Evolutionary conservation across 2,113 vertebrate genomes (phyloP).

Genomic region (Plectropomus leopardus): DNA sequence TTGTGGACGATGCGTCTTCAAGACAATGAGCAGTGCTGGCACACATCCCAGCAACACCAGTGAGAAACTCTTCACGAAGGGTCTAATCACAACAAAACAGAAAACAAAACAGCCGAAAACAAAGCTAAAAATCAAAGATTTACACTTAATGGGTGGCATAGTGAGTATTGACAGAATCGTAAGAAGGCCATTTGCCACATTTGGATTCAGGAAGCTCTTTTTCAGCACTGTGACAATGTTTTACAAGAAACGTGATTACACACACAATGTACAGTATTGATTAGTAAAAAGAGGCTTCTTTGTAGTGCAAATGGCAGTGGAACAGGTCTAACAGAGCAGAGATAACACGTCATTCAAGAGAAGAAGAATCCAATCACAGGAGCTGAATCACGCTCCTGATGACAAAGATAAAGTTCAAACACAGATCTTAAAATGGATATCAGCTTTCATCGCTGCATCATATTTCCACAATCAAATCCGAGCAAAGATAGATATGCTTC

Average conservation of each 20-base stretch:
- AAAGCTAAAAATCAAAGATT: slow-evolving; percentile 22
- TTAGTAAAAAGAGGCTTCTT: slow-evolving; percentile 33
- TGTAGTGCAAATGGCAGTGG: slow-evolving; percentile 45
- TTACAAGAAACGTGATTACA: slow-evolving; percentile 37
- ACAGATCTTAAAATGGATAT: slow-evolving; percentile 48
- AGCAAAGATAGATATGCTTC: slow-evolving; percentile 52
- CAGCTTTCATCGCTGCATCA: slow-evolving; percentile 51
- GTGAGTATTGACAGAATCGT: slow-evolving; percentile 29
- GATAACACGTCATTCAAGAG: slow-evolving; percentile 34
- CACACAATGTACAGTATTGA: slow-evolving; percentile 54
- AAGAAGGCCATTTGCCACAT: slow-evolving; percentile 31
- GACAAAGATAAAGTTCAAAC: slow-evolving; percentile 59
- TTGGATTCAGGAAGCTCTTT: slow-evolving; percentile 26
- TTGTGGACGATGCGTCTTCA: slow-evolving; percentile 42
- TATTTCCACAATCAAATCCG: slow-evolving; percentile 48
- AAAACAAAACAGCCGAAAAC: slow-evolving; percentile 3
- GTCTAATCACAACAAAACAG: slow-evolving; percentile 8
- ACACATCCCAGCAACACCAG: slow-evolving; percentile 37
- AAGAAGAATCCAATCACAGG: slow-evolving; percentile 36
- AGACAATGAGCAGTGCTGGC: slow-evolving; percentile 51
- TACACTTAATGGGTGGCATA: neutral
- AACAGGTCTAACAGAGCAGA: slow-evolving; percentile 34
- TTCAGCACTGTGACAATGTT: neutral
- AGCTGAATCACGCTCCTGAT: slow-evolving; percentile 28
- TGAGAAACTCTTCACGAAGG: slow-evolving; percentile 8